Base-by-base conservation (phyloP, 2,888 invertebrate genomes). In the Tenthredo scrophulariae region DNA sequence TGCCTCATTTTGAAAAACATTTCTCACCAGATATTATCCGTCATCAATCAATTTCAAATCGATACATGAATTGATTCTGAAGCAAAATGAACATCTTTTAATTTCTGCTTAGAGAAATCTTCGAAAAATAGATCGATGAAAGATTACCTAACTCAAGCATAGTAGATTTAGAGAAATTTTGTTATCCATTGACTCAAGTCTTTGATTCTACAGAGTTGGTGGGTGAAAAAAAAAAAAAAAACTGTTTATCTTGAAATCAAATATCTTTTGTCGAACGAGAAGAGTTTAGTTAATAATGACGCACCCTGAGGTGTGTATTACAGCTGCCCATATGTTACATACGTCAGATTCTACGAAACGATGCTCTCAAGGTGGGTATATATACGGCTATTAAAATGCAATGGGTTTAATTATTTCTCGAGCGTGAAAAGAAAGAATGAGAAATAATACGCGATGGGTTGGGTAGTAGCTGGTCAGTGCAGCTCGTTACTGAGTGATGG, bases 401-500 rank as follows among this genome's bases (percentile, higher is more conserved):
- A 80, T 80, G 80, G 80, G 80, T 80, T 80, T 80, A 58, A 80
- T 80, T 80, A 80, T 80, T 80, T 80, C 80, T 80, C 22, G 80
- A 80, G 80, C 80, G 80, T 80, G 80, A 80, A 80, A 80, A 80
- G 80, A 80, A 80, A 80, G 80, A 80, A 80, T 80, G 80, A 80
- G 80, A 80, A 80, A 80, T 80, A 80, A 80, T 80, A 62, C 62
- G 62, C 37, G 43, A 80, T 80, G 80, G 80, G 80, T 58, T 80
- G 40, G 74, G 74, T 43, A 13, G 74, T 29, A 62, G 62, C 70
- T 75, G 43, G 75, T 43, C 33, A 54, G 54, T n/a, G 26, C 80
- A 80, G 80, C 80, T 80, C 80, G 80, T 80, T 80, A 80, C 80
- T 62, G 80, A 80, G 80, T 80, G 80, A 80, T 80, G 80, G 80